phyloP scores from a whole-genome alignment of 2,797 vertebrate species.

The Cirrhinus molitorella region DNA sequence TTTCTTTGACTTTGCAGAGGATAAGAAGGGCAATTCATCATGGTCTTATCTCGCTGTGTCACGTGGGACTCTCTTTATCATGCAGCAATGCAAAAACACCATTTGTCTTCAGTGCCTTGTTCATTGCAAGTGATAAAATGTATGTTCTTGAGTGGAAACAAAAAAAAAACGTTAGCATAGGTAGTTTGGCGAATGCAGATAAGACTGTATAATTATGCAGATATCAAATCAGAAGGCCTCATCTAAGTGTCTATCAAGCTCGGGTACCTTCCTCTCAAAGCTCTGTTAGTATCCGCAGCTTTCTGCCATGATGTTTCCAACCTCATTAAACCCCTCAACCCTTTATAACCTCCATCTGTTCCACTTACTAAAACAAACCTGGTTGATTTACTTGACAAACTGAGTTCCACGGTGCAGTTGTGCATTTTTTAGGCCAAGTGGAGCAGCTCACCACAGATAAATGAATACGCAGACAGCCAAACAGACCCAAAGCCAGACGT shows the following conservation, averaged over 20 bases:
- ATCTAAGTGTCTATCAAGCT: constrained; percentile 75
- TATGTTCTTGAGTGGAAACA: constrained; percentile 62
- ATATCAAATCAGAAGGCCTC: constrained; percentile 69
- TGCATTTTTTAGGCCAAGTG: constrained; percentile 43
- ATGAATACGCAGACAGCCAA: constrained; percentile 55
- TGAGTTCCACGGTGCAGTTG: constrained; percentile 37
- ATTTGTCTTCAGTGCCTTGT: constrained; percentile 80
- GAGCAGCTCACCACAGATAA: constrained; percentile 48
- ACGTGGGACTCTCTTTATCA: constrained; percentile 81
- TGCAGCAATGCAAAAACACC: constrained; percentile 83
- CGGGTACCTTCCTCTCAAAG: constrained; percentile 52
- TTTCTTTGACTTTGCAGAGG: constrained; percentile 79
- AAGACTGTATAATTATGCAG: constrained; percentile 77
- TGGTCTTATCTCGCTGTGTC: constrained; percentile 77
- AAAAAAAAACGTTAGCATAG: constrained; percentile 57
- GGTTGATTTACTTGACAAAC: constrained; percentile 52
- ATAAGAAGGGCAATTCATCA: constrained; percentile 76
- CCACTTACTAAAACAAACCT: constrained; percentile 50
- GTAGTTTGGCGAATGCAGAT: constrained; percentile 80
- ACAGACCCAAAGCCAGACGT: constrained; percentile 67
- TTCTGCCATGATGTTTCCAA: constrained; percentile 51
- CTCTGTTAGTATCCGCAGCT: constrained; percentile 17
- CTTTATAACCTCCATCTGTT: constrained; percentile 46
- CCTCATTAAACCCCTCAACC: constrained; percentile 62
- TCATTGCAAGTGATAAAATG: constrained; percentile 79